Evolutionary conservation across 2,797 vertebrate genomes (phyloP).

Genomic region (Numenius phaeopus): DNA sequence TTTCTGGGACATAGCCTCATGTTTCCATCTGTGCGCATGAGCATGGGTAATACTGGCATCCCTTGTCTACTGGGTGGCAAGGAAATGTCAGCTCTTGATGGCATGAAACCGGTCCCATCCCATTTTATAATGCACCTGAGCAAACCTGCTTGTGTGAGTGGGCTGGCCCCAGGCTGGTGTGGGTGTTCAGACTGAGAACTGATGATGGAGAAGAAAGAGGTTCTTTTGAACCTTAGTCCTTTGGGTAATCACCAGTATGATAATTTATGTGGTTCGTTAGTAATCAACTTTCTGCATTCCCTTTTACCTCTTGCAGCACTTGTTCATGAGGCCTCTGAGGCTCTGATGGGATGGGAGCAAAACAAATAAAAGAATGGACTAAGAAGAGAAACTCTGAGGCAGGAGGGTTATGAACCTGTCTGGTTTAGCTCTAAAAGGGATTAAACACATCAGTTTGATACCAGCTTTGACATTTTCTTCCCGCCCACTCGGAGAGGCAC

Average conservation of each 20-base stretch:
- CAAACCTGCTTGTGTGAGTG: neutral
- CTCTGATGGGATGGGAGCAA: neutral
- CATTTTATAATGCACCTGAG: neutral
- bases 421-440: neutral
- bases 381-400: neutral
- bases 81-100: neutral
- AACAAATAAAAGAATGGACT: neutral
- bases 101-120: neutral
- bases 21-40: neutral
- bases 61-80: neutral
- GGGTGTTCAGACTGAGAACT: neutral
- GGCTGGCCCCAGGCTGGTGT: neutral
- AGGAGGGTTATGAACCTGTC: neutral
- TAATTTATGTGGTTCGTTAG: neutral
- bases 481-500: accelerated
- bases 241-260: neutral
- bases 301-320: neutral
- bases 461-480: neutral
- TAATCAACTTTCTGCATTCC: neutral
- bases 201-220: neutral
- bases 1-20: neutral
- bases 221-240: neutral
- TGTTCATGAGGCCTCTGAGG: neutral
- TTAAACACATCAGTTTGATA: neutral
- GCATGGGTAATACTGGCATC: neutral